Base-by-base conservation (phyloP, 2,888 invertebrate genomes). In the Napeogenes sylphis region DNA sequence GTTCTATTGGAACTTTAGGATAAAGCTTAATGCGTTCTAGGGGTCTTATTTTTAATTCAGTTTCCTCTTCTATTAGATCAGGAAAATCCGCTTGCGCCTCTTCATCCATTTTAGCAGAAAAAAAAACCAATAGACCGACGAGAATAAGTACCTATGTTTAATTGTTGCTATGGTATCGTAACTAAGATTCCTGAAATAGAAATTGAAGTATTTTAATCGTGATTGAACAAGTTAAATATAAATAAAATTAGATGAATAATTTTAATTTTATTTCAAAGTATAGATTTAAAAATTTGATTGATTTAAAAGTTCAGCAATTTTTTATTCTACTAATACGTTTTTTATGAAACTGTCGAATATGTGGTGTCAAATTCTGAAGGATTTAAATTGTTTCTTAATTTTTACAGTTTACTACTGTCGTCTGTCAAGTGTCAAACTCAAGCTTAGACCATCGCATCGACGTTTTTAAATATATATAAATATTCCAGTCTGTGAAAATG, bases 1-100 rank as follows among this genome's bases (percentile, higher is more conserved):
- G 82, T 73, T 90, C 90, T 56, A 85, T 70, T 2, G 90, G 90
- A 53, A 73, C 84, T 76, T 89, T 88, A 8, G 89, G 87, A 61
- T 87, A 68, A 4, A 81, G 82, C 56, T 77, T 86, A 57, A 89
- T 80, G 38, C 88, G 81, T 59, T 90, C 89, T 8, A 83, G 73
- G 2, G 85, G 80, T 71, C 80, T 79, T 61, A 90, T 81, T 74
- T 87, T 89, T 32, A 88, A 32, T 55, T 74, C 63, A n/a, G 73
- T 69, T 66, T 83, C 83, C 59, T 73, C 76, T 13, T 70, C 64
- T 30, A 75, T 71, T 12, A 77, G 79, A 66, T 85, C 87, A 3
- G 82, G 81, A 30, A 90, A 70, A 73, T 89, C 78, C 8, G 85
- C 88, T 77, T 90, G 90, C 6, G 80, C 78, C 68, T 76, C 84